Conservation (phyloP, 2,888 invertebrate species). For the Argyresthia albistria region DNA sequence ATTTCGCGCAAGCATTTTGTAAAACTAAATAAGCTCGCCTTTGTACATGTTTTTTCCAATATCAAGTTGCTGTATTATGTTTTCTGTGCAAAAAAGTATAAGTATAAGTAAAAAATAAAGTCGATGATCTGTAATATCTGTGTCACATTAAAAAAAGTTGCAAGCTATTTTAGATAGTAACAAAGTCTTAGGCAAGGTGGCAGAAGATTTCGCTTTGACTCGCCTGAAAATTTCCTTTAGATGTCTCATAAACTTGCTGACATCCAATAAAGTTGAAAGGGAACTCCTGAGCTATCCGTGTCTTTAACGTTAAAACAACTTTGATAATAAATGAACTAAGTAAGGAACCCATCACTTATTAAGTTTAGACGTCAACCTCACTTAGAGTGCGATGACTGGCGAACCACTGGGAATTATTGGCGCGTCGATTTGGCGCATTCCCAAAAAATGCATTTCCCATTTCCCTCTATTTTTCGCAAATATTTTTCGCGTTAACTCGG, state of each 20-base stretch:
- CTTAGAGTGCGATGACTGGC: constrained; percentile 3
- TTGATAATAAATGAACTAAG: background rate
- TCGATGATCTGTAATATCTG: too few relatives aligned
- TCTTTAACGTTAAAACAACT: background rate
- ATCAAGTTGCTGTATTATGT: too few relatives aligned
- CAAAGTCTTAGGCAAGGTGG: too few relatives aligned
- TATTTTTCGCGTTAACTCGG: background rate
- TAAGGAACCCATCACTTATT: constrained; percentile 1
- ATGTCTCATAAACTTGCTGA: background rate
- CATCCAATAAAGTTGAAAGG: background rate
- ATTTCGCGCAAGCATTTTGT: too few relatives aligned
- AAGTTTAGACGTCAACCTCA: constrained; percentile 5
- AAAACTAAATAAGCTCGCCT: too few relatives aligned
- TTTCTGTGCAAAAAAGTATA: too few relatives aligned
- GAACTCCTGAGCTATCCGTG: background rate
- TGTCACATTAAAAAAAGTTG: too few relatives aligned
- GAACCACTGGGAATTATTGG: constrained; percentile 6
- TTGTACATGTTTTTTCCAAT: too few relatives aligned
- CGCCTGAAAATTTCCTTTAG: too few relatives aligned
- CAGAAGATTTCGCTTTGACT: too few relatives aligned
- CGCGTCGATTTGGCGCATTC: constrained; percentile 4
- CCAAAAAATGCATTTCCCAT: background rate
- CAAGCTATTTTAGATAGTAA: too few relatives aligned
- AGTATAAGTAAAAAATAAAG: too few relatives aligned
- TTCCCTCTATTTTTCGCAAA: background rate